Conservation (phyloP, 2,888 invertebrate species). For the Ormyrus labotus region DNA sequence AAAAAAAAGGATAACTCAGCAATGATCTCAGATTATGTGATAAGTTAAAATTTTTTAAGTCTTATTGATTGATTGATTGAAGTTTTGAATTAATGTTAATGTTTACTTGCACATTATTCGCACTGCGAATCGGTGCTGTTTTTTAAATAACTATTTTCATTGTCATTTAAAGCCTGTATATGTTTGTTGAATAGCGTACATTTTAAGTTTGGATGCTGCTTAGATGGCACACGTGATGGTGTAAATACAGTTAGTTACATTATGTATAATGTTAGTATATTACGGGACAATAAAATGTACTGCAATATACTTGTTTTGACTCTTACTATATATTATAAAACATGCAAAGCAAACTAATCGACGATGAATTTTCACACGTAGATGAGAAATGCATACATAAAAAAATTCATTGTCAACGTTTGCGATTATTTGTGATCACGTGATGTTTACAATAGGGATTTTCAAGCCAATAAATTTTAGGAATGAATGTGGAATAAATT, state of each 20-base stretch:
- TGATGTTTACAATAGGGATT: slow-evolving; percentile 38
- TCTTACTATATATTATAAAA: slow-evolving; percentile 34
- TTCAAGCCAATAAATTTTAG: slow-evolving; percentile 44
- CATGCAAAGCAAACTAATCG: slow-evolving; percentile 56
- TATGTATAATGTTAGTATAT: slow-evolving; percentile 26
- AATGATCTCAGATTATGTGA: slow-evolving; percentile 32
- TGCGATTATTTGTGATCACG: slow-evolving; percentile 35
- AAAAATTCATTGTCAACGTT: slow-evolving; percentile 52
- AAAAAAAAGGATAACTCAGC: slow-evolving; percentile 15
- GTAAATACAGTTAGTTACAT: slow-evolving; percentile 44
- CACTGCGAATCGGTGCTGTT: slow-evolving; percentile 31
- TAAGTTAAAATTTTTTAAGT: slow-evolving; percentile 5
- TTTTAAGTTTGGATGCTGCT: slow-evolving; percentile 56
- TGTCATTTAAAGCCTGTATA: slow-evolving; percentile 72
- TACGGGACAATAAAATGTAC: slow-evolving; percentile 36
- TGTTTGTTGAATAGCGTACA: slow-evolving; percentile 65
- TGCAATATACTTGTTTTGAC: slow-evolving; percentile 44
- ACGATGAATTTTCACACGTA: slow-evolving; percentile 43
- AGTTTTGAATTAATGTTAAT: slow-evolving; percentile 13
- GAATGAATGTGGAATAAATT: slow-evolving; percentile 4
- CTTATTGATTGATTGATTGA: not conserved
- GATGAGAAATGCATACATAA: not conserved
- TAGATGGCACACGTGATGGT: slow-evolving; percentile 49
- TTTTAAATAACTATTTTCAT: slow-evolving; percentile 3
- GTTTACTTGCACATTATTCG: slow-evolving; percentile 31